Evolutionary conservation across 2,888 invertebrate genomes (phyloP).

Genomic region (Cyaniris semiargus): DNA sequence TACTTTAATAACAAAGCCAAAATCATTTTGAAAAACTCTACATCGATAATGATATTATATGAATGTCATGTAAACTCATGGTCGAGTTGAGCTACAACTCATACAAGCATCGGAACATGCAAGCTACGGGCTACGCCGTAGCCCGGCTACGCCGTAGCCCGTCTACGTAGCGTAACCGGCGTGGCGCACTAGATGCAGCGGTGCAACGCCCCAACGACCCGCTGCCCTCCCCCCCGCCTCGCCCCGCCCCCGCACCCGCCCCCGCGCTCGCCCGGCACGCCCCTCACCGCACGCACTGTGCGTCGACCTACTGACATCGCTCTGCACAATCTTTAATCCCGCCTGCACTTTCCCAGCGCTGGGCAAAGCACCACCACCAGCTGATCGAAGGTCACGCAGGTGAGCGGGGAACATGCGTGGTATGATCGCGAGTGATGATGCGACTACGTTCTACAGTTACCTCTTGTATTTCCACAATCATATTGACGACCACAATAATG

Average conservation of each 20-base stretch:
- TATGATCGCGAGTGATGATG: conserved; percentile 27
- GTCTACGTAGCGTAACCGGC: conserved; percentile 58
- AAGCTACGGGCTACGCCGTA: conserved; percentile 53
- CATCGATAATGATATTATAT: conserved; percentile 25
- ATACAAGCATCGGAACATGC: conserved; percentile 39
- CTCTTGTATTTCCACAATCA: conserved; percentile 78
- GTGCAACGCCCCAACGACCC: conserved; percentile 68
- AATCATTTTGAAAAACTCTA: not conserved
- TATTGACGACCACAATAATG: conserved; percentile 53
- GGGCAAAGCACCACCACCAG: conserved; percentile 38
- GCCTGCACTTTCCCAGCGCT: conserved; percentile 56
- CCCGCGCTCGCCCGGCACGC: conserved; percentile 44
- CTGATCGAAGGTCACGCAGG: conserved; percentile 23
- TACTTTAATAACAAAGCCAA: not conserved
- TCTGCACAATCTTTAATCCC: conserved; percentile 77
- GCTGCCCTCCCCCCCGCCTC: conserved; percentile 43
- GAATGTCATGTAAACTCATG: conserved; percentile 32
- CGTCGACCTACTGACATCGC: conserved; percentile 78
- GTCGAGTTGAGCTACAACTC: conserved; percentile 39
- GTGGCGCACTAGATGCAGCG: conserved; percentile 71
- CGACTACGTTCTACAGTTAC: conserved; percentile 50
- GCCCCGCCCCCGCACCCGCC: conserved; percentile 42
- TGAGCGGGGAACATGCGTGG: conserved; percentile 19
- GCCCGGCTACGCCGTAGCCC: conserved; percentile 38
- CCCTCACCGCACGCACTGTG: conserved; percentile 70